Percentiles rank a stretch among this genome's conserved stretches.
phyloP scores from a whole-genome alignment of 2,113 vertebrate genomes.

The Prunella fulvescens region DNA sequence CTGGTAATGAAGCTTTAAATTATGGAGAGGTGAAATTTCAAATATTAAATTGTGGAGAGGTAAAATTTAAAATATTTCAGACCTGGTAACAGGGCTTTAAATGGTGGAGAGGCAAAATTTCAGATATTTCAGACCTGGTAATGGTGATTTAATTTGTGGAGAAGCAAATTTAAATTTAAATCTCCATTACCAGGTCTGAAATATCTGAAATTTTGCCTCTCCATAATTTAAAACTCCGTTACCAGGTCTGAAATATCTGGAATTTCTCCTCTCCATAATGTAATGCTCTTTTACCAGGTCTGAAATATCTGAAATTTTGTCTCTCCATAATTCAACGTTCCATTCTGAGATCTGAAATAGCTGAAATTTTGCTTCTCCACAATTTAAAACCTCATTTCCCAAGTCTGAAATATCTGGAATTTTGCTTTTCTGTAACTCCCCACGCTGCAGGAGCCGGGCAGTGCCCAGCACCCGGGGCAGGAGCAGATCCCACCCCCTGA shows the following conservation, averaged over 20 bases:
- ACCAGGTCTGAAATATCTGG: neutral
- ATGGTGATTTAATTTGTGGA: too few relatives aligned
- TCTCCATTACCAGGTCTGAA: too few relatives aligned
- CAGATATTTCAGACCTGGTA: too few relatives aligned
- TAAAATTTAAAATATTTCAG: too few relatives aligned
- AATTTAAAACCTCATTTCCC: neutral
- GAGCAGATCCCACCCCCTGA: neutral
- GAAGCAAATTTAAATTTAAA: too few relatives aligned
- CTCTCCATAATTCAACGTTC: fast-evolving
- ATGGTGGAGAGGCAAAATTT: too few relatives aligned
- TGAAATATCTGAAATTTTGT: neutral
- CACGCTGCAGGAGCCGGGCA: neutral
- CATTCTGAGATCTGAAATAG: neutral
- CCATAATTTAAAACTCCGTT: fast-evolving
- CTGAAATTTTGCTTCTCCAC: neutral
- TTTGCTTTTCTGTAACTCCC: neutral
- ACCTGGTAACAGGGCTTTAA: too few relatives aligned
- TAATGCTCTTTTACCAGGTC: neutral
- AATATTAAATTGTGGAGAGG: too few relatives aligned
- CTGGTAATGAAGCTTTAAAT: too few relatives aligned
- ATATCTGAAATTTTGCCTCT: neutral
- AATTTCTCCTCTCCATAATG: neutral
- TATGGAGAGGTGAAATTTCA: too few relatives aligned
- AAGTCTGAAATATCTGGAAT: neutral
- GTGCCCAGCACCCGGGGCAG: neutral